Evolutionary conservation across 2,888 invertebrate species (phyloP), one percentile per base, ranked within the genome.

Genomic region (Nomada hirtipes): DNA sequence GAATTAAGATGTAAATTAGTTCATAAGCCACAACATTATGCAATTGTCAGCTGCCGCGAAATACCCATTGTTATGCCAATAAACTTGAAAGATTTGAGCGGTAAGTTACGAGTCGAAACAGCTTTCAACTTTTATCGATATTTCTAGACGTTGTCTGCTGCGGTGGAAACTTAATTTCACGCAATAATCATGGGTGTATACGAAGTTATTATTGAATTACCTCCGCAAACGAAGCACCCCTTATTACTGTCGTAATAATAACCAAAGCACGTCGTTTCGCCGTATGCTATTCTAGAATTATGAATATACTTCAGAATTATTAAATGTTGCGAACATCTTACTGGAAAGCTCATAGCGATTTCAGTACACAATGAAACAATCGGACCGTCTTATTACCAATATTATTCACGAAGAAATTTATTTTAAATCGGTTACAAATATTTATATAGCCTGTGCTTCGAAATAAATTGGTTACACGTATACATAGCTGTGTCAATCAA

Each of bases 1-100:
- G 87, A 88, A 89, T 91, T 91, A 89, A 90, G 91, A 91, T 91
- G 91, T 86, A 91, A 92, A 92, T 92, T 86, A 89, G 89, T 91
- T 90, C 88, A 89, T 89, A 90, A 90, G 90, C 89, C 87, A 86
- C 76, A 86, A 87, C 84, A 84, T 88, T 88, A 85, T 84, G 86
- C 86, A 80, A 89, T 89, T 89, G 79, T 83, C 81, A 83, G 78
- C 65, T 75, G 74, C 73, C 26, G 61, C 55, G 59, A 59, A 70
- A 76, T 76, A 55, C 61, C 86, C 71, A 89, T 86, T 89, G 90
- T 89, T 82, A 83, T 76, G 83, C 79, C 84, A 83, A 89, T 89
- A 86, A 77, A 88, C 82, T 79, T 88, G 76, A 71, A 85, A 78
- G 83, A 74, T 86, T 80, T 53, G 47, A 67, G 64, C 69, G 77